A percentile compares a stretch with the other conserved stretches of the same genome.
Conservation (phyloP, 1,140 invertebrate species). For the Homarus americanus region DNA sequence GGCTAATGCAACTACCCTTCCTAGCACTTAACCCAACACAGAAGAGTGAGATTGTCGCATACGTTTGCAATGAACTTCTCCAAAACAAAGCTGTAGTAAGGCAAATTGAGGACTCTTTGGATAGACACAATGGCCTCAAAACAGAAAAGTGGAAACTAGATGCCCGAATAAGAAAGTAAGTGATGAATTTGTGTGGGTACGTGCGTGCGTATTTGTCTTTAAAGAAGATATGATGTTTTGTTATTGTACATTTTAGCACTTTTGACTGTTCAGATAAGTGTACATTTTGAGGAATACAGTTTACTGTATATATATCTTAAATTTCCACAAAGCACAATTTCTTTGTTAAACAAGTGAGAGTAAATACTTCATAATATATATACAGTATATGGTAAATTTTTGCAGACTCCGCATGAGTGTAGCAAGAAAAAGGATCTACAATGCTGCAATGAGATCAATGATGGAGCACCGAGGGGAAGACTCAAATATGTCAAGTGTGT, state of each 20-base stretch:
- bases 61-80: constrained; percentile 95
- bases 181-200: too few species aligned
- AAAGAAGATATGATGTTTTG: too few species aligned
- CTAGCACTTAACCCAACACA: constrained; percentile 90
- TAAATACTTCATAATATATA: too few species aligned
- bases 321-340: too few species aligned
- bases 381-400: too few species aligned
- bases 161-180: constrained; percentile 77
- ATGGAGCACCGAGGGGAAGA: constrained; percentile 71
- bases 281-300: too few species aligned
- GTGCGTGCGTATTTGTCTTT: too few species aligned
- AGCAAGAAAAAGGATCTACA: constrained; percentile 72
- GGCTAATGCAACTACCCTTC: constrained; percentile 89
- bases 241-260: too few species aligned
- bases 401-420: constrained; percentile 57
- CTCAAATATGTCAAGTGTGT: constrained; percentile 73
- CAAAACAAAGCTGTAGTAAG: constrained; percentile 91
- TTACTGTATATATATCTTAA: too few species aligned
- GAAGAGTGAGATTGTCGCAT: constrained; percentile 92
- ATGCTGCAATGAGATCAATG: constrained; percentile 66
- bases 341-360: too few species aligned
- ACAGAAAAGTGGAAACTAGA: constrained; percentile 89
- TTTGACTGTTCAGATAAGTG: too few species aligned
- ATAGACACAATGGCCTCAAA: constrained; percentile 79
- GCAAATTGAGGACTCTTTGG: constrained; percentile 81